A percentile compares a stretch with the other conserved stretches of the same genome.
phyloP scores from a whole-genome alignment of 2,797 vertebrate genomes.

The Rhynchotus rufescens region DNA sequence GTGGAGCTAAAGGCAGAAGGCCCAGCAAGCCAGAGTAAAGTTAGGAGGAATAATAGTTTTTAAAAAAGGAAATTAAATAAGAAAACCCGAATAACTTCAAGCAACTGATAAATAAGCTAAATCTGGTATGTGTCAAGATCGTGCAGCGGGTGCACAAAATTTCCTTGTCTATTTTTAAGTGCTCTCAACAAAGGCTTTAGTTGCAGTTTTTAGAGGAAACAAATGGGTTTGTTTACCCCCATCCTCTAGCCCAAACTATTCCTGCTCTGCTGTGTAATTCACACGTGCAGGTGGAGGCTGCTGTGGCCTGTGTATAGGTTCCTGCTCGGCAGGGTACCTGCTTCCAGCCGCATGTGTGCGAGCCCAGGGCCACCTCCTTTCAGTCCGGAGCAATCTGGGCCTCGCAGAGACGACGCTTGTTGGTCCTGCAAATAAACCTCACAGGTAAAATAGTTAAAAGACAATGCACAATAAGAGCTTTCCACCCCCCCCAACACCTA shows the following conservation, averaged over 20 bases:
- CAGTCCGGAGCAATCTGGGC: constrained; percentile 68
- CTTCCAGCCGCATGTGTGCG: background rate
- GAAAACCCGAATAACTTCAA: background rate
- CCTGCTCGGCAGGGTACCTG: background rate
- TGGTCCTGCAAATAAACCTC: constrained; percentile 78
- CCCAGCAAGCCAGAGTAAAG: background rate
- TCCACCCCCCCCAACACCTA: background rate
- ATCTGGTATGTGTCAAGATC: background rate
- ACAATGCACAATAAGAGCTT: constrained; percentile 79
- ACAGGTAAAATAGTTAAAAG: constrained; percentile 80
- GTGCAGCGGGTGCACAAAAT: background rate
- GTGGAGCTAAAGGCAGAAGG: background rate
- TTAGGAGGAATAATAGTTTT: background rate
- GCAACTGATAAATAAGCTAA: background rate
- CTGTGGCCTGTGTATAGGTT: background rate
- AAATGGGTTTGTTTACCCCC: constrained; percentile 10
- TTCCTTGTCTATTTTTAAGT: background rate
- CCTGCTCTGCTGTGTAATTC: constrained; percentile 44
- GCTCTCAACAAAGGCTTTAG: background rate
- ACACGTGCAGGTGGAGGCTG: constrained; percentile 26
- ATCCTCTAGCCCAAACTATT: constrained; percentile 30
- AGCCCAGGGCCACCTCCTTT: background rate
- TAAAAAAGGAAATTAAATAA: background rate
- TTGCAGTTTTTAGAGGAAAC: constrained; percentile 43
- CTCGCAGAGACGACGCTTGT: background rate